These are phyloP conservation scores for Ambastaia sidthimunki DNA, from an alignment of 2,797 vertebrate genomes.

Conservation along the genomic window DNA sequence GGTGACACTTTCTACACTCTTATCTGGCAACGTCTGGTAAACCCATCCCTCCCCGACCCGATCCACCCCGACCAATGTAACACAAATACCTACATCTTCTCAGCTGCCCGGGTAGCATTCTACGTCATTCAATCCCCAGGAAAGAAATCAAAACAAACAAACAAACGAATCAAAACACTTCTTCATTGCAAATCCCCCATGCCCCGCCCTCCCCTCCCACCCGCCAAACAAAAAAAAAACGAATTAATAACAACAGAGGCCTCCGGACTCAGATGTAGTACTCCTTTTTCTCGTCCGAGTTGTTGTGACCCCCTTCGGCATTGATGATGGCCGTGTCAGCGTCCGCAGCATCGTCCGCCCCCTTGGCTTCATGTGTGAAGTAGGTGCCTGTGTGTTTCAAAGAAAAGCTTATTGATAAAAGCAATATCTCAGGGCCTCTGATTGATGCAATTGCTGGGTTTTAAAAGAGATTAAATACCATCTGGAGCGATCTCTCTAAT, in stretches of 20 bases:
- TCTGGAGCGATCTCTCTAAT: slow-evolving; percentile 55
- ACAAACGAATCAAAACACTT: slow-evolving; percentile 62
- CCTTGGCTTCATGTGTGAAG: slow-evolving; percentile 99
- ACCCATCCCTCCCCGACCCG: slow-evolving; percentile 18
- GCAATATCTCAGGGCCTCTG: slow-evolving; percentile 40
- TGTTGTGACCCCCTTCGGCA: slow-evolving; percentile 97
- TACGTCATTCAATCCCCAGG: slow-evolving; percentile 58
- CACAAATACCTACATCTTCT: slow-evolving; percentile 68
- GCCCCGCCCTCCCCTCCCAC: slow-evolving; percentile 64
- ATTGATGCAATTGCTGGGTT: slow-evolving; percentile 52
- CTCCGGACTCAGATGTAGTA: slow-evolving; percentile 94
- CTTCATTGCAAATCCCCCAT: slow-evolving; percentile 68
- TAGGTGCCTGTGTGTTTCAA: slow-evolving; percentile 86
- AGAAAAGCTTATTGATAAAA: slow-evolving; percentile 56
- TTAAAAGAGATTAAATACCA: slow-evolving; percentile 58
- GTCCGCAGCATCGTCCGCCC: slow-evolving; percentile 95
- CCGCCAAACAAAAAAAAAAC: slow-evolving; percentile 33
- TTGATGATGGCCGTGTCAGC: slow-evolving; percentile 99
- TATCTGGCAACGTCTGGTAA: slow-evolving; percentile 84
- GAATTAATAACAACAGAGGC: slow-evolving; percentile 58
- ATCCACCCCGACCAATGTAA: slow-evolving; percentile 30
- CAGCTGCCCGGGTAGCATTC: slow-evolving; percentile 57
- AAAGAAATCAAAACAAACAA: slow-evolving; percentile 56
- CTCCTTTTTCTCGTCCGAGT: slow-evolving; percentile 98
- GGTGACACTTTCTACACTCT: slow-evolving; percentile 91